These are phyloP conservation scores for Glomeris maerens DNA, from an alignment of 1,140 invertebrate genomes.

Conservation along the genomic window DNA sequence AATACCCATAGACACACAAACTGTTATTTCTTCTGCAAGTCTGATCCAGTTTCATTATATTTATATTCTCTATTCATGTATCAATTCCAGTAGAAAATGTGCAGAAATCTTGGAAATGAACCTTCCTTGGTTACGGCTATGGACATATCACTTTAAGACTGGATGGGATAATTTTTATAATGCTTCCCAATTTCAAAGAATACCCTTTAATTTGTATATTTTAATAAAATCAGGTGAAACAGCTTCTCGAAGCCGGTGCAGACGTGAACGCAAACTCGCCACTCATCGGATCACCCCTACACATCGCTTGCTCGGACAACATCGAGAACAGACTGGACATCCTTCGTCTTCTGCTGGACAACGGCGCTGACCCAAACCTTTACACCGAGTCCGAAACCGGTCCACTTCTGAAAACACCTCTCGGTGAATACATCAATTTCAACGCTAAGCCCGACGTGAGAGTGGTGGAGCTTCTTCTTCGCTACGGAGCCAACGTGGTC, in stretches of 20 bases:
- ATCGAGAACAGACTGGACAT: constrained; percentile 47
- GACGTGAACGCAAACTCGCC: constrained; percentile 65
- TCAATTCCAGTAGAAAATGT: no score
- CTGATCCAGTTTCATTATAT: no score
- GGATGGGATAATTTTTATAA: no score
- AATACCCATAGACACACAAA: no score
- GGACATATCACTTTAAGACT: no score
- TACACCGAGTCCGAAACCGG: constrained; percentile 22
- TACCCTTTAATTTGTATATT: no score
- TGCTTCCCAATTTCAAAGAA: no score
- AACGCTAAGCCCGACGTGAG: constrained; percentile 50
- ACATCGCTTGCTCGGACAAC: constrained; percentile 71
- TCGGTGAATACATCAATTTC: constrained; percentile 69
- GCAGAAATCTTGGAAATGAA: no score
- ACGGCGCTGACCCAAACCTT: constrained; percentile 62
- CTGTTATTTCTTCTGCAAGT: no score
- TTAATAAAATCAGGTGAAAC: no score
- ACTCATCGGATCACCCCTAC: constrained; percentile 67
- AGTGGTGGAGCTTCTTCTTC: constrained; percentile 54
- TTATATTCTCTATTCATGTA: no score
- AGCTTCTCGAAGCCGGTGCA: constrained; percentile 44
- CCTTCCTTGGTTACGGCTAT: no score
- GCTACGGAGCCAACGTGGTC: constrained; percentile 63
- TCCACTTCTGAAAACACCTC: constrained; percentile 45
- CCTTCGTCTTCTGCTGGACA: constrained; percentile 50